phyloP scores from a whole-genome alignment of 2,113 vertebrate species.

The Neolamprologus tretocephalus region DNA sequence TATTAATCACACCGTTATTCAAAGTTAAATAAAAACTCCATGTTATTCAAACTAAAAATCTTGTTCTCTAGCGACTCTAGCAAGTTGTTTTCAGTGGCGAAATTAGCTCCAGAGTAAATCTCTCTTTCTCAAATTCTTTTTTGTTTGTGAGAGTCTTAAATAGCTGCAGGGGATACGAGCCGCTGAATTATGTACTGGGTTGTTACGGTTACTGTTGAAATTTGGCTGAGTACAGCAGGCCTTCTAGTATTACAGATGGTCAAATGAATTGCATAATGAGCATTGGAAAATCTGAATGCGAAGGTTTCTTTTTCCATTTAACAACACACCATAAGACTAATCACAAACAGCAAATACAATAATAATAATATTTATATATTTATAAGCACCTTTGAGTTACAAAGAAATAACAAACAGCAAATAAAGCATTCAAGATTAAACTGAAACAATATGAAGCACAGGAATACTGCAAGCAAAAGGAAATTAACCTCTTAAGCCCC shows the following conservation, averaged over 20 bases:
- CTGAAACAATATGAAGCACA: background rate
- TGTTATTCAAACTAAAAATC: background rate
- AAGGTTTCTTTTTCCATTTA: background rate
- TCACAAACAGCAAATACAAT: background rate
- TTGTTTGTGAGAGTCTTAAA: background rate
- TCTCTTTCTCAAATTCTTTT: background rate
- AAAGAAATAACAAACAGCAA: background rate
- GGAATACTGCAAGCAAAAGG: background rate
- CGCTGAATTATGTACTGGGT: background rate
- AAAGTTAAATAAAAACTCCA: background rate
- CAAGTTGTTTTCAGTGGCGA: background rate
- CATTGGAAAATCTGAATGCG: background rate
- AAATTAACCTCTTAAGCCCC: background rate
- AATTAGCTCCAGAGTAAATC: background rate
- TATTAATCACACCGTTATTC: background rate
- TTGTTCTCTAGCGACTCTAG: background rate
- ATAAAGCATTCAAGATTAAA: background rate
- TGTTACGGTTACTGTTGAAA: background rate
- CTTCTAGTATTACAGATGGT: background rate
- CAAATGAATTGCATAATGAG: background rate
- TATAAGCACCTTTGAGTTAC: background rate
- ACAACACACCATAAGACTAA: background rate
- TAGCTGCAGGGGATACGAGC: background rate
- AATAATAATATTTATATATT: background rate
- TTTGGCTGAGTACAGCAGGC: background rate